Percentiles rank a stretch among this genome's conserved stretches.
Evolutionary conservation across 2,888 invertebrate species (phyloP).

Genomic region (Sialis fuliginosa): DNA sequence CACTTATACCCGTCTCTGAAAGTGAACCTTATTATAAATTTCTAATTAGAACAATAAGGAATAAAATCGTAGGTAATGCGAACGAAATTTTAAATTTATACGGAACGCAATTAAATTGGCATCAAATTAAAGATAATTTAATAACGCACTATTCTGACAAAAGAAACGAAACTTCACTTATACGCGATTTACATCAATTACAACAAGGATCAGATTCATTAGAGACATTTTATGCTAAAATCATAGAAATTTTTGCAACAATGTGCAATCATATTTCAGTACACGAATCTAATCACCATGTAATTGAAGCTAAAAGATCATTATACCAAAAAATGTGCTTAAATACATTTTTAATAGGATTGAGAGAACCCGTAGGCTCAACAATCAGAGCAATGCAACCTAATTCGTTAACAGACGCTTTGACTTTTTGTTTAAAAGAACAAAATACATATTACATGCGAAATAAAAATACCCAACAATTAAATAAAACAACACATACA

Average conservation of each 20-base stretch:
- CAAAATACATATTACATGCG: neutral
- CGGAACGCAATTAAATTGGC: no score
- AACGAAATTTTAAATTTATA: no score
- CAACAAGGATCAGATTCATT: no score
- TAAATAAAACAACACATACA: neutral
- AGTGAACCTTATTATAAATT: no score
- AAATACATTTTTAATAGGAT: constrained; percentile 10
- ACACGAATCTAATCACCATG: constrained; percentile 9
- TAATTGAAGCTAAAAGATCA: constrained; percentile 8
- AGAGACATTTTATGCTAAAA: neutral
- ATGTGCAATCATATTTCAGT: constrained; percentile 10
- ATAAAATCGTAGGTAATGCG: no score
- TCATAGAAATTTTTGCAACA: constrained; percentile 5
- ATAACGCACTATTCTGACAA: no score
- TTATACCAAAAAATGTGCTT: constrained; percentile 12
- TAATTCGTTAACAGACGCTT: constrained; percentile 8
- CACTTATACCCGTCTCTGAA: no score
- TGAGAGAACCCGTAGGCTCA: constrained; percentile 12
- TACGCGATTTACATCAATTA: no score
- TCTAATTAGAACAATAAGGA: no score
- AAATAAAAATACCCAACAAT: neutral
- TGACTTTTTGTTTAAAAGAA: constrained; percentile 10
- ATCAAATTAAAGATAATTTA: no score
- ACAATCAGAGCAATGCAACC: constrained; percentile 12
- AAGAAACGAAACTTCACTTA: no score